Base-by-base conservation (phyloP, 2,113 vertebrate species). In the Colistium nudipinnis region DNA sequence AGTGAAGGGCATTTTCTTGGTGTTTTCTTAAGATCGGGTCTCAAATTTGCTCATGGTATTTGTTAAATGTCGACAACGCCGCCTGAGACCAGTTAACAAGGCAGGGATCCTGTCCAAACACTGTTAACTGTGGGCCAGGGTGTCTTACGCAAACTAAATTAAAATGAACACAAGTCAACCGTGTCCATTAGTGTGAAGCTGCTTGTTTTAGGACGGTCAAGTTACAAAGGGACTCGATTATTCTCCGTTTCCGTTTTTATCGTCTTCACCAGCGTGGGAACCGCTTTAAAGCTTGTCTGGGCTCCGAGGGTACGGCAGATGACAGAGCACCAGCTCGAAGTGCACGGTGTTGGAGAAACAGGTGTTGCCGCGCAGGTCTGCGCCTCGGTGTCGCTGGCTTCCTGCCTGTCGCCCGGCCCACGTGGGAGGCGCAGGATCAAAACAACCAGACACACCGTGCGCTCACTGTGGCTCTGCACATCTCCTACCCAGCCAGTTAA, bases 291-390 rank as follows among this genome's bases (percentile, higher is more conserved):
- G 83, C 82, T 74, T 72, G 57, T 24, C 44, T 38, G 25, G 56
- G 54, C 62, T 76, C 64, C 24, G 82, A 83, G 78, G 53, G 62
- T 48, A 36, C 60, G 74, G 22, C 64, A 87, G 84, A 90, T 88
- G 75, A 87, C 81, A 88, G 84, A 39, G 65, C 51, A 24, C 2
- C 62, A 65, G 70, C 87, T 85, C 59, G 80, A 78, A 85, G 73
- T 47, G 70, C 57, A 73, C 35, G 17, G 60, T 51, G 67, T 63
- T 74, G 44, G 30, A 82, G 53, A 86, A 90, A 81, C 89, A 89
- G 89, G 86, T 91, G 89, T 81, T 85, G 68, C 63, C 76, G 8
- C 24, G n/a, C 11, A 12, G n/a, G 28, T 57, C 52, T 20, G 54
- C 16, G 55, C 62, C 68, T 61, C 27, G 57, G 62, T 53, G 61